Evolutionary conservation across 2,888 invertebrate genomes (phyloP), one percentile per base, ranked within the genome.

Genomic region (Aethes cnicana): DNA sequence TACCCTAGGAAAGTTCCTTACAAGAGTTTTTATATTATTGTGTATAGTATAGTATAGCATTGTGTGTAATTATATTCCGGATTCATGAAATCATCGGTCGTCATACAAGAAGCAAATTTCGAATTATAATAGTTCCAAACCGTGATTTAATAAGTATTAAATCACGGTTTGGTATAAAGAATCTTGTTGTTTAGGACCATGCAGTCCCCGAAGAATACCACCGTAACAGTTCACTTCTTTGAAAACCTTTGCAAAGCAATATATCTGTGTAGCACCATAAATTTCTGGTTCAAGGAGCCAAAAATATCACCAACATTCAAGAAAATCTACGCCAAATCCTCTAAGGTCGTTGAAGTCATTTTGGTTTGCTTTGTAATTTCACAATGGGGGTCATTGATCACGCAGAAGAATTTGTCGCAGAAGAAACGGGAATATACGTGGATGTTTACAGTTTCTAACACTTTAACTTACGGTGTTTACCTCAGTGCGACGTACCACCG

Each of bases 361-460:
- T 12, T 48, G 1, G 5, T 12, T 7, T 6, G 23, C 2, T 46
- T 53, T 6, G 4, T 56, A 8, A 4, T 37, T 2, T 46, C 46
- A 2, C 30, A 36, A 6, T 35, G 11, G 6, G 37, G 43, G 1
- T 8, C 48, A 1, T 35, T 44, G 17, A 39, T 21, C 9, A 53
- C 53, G 9, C 55, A 56, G 17, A 18, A 25, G 3, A 20, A 48
- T 14, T 30, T 56, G 16, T 32, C 44, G 2, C 48, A 49, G 2
- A 56, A 53, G n/a, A 47, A 56, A 14, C 14, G 2, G 2, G 9
- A 17, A 5, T 53, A 53, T 14, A 9, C 14, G 9, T 17, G 18
- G 2, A 3, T 53, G 1, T 53, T 49, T 21, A 9, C 25, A 1
- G 4, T 42, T 12, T 14, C 43, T n/a, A 44, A 53, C 25, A n/a